phyloP scores from a whole-genome alignment of 2,888 invertebrate genomes.

The Neoscelio sp. region DNA sequence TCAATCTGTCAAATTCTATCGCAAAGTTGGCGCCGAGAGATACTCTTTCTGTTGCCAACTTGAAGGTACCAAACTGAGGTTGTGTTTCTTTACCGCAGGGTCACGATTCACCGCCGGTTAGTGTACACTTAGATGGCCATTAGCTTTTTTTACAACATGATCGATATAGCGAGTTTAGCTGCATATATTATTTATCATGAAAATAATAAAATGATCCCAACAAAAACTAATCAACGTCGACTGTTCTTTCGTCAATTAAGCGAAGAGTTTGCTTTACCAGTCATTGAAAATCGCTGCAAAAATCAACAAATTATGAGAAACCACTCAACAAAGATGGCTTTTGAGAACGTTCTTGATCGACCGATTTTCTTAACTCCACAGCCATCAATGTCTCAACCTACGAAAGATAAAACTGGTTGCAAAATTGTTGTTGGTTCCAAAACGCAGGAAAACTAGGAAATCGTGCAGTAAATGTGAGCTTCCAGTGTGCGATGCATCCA shows the following conservation, averaged over 20 bases:
- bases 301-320: slow-evolving; percentile 16
- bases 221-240: slow-evolving; percentile 6
- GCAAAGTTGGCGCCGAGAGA: slow-evolving; percentile 69
- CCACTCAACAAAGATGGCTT: slow-evolving; percentile 41
- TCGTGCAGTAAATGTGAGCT: too few relatives aligned
- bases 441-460: too few relatives aligned
- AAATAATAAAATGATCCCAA: slow-evolving; percentile 15
- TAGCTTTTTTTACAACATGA: slow-evolving; percentile 65
- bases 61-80: too few relatives aligned
- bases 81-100: too few relatives aligned
- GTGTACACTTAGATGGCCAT: slow-evolving; percentile 64
- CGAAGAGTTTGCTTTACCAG: slow-evolving; percentile 29
- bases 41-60: too few relatives aligned
- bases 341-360: slow-evolving; percentile 42
- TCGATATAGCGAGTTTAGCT: slow-evolving; percentile 52
- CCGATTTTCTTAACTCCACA: background rate
- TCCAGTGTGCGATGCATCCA: background rate
- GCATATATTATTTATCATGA: slow-evolving; percentile 1
- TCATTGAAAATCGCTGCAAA: slow-evolving; percentile 1
- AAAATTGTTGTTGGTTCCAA: slow-evolving; percentile 9
- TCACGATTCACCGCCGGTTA: too few relatives aligned
- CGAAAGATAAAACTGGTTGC: background rate
- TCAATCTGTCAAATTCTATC: too few relatives aligned
- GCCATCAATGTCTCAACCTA: background rate
- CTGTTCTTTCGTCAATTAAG: slow-evolving; percentile 53